Percentiles rank a stretch among this genome's conserved stretches.
Conservation (phyloP, 2,888 invertebrate species). For the Byasa hedistus region DNA sequence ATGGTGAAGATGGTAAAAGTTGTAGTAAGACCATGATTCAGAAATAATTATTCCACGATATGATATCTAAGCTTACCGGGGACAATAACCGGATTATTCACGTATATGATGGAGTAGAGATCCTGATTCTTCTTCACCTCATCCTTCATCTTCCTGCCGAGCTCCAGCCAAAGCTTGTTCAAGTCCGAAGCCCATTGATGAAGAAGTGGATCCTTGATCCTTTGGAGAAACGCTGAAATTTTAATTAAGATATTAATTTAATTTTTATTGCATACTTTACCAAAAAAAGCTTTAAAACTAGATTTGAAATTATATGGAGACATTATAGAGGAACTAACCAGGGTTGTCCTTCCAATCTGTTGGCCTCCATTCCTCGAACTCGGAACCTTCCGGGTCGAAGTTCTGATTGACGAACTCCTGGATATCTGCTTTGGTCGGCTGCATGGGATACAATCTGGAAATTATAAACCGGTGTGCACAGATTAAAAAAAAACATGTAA, state of each 20-base stretch:
- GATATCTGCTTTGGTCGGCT: slow-evolving; percentile 75
- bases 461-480: too few species aligned
- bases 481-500: too few species aligned
- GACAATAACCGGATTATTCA: slow-evolving; percentile 90
- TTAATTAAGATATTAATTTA: too few species aligned
- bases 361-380: slow-evolving; percentile 86
- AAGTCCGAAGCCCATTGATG: slow-evolving; percentile 86
- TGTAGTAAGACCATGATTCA: too few species aligned
- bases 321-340: slow-evolving; percentile 45
- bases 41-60: too few species aligned
- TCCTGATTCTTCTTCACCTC: slow-evolving; percentile 85
- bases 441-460: slow-evolving; percentile 63
- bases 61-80: too few species aligned
- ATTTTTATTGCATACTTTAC: too few species aligned
- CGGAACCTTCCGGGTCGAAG: slow-evolving; percentile 86
- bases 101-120: slow-evolving; percentile 92
- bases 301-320: not conserved
- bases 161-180: slow-evolving; percentile 86
- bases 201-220: slow-evolving; percentile 85
- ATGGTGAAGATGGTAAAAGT: too few species aligned
- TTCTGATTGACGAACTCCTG: slow-evolving; percentile 80
- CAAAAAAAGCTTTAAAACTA: not conserved
- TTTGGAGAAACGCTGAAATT: slow-evolving; percentile 80
- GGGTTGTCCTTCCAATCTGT: slow-evolving; percentile 89
- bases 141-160: slow-evolving; percentile 88